A percentile compares a stretch with the other conserved stretches of the same genome.
phyloP scores from a whole-genome alignment of 1,140 invertebrate genomes.

The Gryllus bimaculatus region DNA sequence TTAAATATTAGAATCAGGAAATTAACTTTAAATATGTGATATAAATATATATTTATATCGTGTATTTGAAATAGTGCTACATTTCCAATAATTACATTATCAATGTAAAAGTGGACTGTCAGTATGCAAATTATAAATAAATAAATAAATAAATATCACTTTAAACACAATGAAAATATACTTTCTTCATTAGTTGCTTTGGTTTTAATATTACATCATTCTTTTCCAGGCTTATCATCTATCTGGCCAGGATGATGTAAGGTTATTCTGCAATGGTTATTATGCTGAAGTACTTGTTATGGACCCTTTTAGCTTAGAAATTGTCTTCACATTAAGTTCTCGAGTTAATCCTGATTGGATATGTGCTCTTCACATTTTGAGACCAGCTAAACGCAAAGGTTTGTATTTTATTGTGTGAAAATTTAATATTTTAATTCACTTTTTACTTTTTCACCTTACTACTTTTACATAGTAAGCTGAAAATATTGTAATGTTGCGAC shows the following conservation, averaged over 20 bases:
- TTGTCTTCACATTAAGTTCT: slow-evolving; percentile 85
- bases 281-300: slow-evolving; percentile 97
- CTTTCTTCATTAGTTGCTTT: too few species aligned
- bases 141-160: too few species aligned
- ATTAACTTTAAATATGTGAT: too few species aligned
- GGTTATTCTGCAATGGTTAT: slow-evolving; percentile 89
- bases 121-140: too few species aligned
- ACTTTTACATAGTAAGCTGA: neutral
- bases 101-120: too few species aligned
- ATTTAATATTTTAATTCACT: neutral
- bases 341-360: slow-evolving; percentile 98
- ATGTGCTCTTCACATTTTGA: slow-evolving; percentile 83
- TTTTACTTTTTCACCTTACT: neutral
- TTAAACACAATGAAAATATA: too few species aligned
- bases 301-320: slow-evolving; percentile 90
- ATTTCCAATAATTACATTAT: too few species aligned
- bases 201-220: neutral
- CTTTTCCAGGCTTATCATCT: slow-evolving; percentile 68
- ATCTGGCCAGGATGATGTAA: slow-evolving; percentile 64
- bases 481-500: too few species aligned
- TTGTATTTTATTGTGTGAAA: slow-evolving; percentile 9
- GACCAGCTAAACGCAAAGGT: slow-evolving; percentile 76
- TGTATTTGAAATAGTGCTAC: too few species aligned
- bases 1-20: too few species aligned
- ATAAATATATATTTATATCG: too few species aligned